A percentile compares a stretch with the other conserved stretches of the same genome.
phyloP scores from a whole-genome alignment of 2,113 vertebrate genomes.

The Triplophysa rosa region DNA sequence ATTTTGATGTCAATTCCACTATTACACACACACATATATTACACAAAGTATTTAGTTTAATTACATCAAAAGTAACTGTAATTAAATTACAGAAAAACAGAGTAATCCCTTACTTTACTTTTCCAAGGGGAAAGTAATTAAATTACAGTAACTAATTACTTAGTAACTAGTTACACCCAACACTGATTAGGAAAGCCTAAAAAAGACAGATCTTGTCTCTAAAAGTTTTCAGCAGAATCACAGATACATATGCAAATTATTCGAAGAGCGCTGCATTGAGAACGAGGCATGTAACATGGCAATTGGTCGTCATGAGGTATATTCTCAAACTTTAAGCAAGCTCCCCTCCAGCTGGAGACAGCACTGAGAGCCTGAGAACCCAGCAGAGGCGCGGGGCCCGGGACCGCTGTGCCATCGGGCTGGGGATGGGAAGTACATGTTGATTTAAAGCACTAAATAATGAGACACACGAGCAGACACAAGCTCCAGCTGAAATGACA shows the following conservation, averaged over 20 bases:
- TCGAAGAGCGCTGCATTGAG: constrained; percentile 57
- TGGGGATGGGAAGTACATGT: constrained; percentile 27
- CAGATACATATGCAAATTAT: constrained; percentile 66
- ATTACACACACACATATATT: no score
- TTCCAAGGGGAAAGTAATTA: no score
- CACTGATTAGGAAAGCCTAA: neutral
- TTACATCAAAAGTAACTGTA: no score
- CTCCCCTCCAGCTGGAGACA: constrained; percentile 59
- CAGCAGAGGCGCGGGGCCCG: constrained; percentile 18
- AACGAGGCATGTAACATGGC: constrained; percentile 62
- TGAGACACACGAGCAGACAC: constrained; percentile 26
- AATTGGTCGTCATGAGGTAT: constrained; percentile 52
- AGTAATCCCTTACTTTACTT: no score
- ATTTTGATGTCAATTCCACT: no score
- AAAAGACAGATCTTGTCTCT: constrained; percentile 55
- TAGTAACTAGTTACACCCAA: no score
- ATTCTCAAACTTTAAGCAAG: constrained; percentile 64
- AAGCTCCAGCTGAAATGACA: constrained; percentile 30
- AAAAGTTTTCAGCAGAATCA: constrained; percentile 76
- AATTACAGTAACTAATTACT: no score
- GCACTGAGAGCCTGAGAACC: neutral
- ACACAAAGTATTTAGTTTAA: no score
- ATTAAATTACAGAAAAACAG: no score
- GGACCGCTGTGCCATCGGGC: constrained; percentile 5
- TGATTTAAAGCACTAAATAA: constrained; percentile 61